phyloP scores from a whole-genome alignment of 2,113 vertebrate species.

The Bolborhynchus lineola region DNA sequence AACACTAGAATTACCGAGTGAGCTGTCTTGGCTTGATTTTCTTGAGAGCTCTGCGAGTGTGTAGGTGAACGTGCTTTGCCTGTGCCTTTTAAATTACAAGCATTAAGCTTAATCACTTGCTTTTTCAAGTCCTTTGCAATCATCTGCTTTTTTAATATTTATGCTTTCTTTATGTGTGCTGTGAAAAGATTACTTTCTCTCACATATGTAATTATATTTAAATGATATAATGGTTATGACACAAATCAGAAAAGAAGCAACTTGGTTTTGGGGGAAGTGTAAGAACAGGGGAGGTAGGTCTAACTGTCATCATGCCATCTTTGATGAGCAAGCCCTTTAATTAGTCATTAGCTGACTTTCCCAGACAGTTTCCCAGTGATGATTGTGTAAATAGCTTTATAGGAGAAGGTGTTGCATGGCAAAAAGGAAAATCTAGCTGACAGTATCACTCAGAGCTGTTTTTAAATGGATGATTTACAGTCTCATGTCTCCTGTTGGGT shows the following conservation, averaged over 20 bases:
- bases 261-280: not conserved
- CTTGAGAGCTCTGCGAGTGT: not conserved
- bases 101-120: constrained; percentile 28
- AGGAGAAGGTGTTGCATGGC: not conserved
- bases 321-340: not conserved
- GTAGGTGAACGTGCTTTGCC: constrained; percentile 10
- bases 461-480: not conserved
- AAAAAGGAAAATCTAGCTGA: not conserved
- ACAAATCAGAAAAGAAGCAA: constrained; percentile 2
- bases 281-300: constrained; percentile 3
- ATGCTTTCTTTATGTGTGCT: not conserved
- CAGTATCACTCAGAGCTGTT: not conserved
- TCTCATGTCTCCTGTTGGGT: not conserved
- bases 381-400: not conserved
- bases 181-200: constrained; percentile 2
- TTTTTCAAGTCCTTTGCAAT: constrained; percentile 36
- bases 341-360: constrained; percentile 8
- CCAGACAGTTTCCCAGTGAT: not conserved
- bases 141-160: constrained; percentile 49
- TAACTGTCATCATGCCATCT: not conserved
- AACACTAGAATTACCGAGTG: not conserved
- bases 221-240: not conserved
- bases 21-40: not conserved
- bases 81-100: not conserved
- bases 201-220: not conserved